Evolutionary conservation across 2,888 invertebrate genomes (phyloP).

Genomic region (Temnothorax rugatulus): DNA sequence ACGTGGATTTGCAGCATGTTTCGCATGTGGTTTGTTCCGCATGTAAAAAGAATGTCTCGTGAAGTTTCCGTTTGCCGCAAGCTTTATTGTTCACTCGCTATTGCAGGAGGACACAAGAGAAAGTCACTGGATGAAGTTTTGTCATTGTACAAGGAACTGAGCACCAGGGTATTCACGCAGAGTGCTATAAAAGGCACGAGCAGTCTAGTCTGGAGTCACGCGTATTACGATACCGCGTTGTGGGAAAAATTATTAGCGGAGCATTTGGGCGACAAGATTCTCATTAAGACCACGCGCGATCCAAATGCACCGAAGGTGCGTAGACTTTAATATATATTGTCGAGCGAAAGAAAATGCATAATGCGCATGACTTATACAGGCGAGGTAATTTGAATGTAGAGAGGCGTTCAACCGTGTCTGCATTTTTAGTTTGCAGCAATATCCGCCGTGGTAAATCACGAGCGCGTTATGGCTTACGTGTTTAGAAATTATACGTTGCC

Average conservation of each 20-base stretch:
- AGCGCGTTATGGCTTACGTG: conserved; percentile 91
- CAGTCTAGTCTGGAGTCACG: conserved; percentile 93
- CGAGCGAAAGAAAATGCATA: not conserved
- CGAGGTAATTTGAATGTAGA: not conserved
- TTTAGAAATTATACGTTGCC: conserved; percentile 95
- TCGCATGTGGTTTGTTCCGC: not conserved
- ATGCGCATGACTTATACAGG: not conserved
- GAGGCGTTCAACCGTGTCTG: not conserved
- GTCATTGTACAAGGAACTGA: conserved; percentile 88
- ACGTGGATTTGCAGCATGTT: not conserved
- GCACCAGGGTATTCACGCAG: conserved; percentile 90
- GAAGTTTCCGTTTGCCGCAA: not conserved
- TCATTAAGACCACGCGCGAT: conserved; percentile 89
- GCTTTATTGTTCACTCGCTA: conserved; percentile 2
- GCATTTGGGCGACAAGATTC: conserved; percentile 88
- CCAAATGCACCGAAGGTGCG: conserved; percentile 88
- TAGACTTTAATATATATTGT: not conserved
- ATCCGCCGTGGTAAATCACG: conserved; percentile 93
- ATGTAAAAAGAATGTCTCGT: not conserved
- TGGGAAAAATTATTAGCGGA: conserved; percentile 93
- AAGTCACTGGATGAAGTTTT: conserved; percentile 89
- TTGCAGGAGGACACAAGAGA: conserved; percentile 87
- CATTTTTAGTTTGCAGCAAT: conserved; percentile 90
- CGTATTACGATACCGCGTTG: conserved; percentile 94
- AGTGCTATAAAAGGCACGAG: conserved; percentile 90